Percentiles rank a stretch among this genome's conserved stretches.
Conservation (phyloP, 2,888 invertebrate genomes). For the Brenthis daphne region DNA sequence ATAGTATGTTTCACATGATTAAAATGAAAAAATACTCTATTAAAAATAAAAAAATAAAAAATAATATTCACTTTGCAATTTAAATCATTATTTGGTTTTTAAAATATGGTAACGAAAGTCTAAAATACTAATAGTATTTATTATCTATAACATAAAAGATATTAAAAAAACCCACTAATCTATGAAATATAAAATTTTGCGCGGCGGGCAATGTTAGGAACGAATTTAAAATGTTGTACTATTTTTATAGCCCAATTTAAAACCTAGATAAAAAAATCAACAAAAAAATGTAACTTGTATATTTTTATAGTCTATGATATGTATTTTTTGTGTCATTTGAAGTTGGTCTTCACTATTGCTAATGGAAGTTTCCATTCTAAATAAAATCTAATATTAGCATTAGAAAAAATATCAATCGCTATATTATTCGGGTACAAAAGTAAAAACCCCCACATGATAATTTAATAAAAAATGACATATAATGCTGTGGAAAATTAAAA, state of each 20-base stretch:
- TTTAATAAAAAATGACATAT: too few species aligned
- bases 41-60: too few species aligned
- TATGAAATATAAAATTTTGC: slow-evolving; percentile 3
- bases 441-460: too few species aligned
- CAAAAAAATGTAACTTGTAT: neutral
- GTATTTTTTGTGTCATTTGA: slow-evolving; percentile 12
- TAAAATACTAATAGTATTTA: neutral
- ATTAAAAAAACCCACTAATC: neutral
- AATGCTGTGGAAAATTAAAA: too few species aligned
- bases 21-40: too few species aligned
- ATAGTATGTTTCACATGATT: too few species aligned
- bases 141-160: neutral
- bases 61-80: too few species aligned
- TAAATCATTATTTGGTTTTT: slow-evolving; percentile 6
- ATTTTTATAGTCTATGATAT: slow-evolving; percentile 9
- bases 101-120: slow-evolving; percentile 4
- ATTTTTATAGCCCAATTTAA: neutral
- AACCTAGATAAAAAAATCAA: neutral
- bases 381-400: neutral
- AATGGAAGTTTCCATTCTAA: neutral
- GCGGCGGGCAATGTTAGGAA: neutral
- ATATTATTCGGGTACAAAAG: too few species aligned
- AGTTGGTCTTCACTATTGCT: neutral
- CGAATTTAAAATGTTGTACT: slow-evolving; percentile 12
- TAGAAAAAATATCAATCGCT: neutral